A percentile compares a stretch with the other conserved stretches of the same genome.
phyloP scores from a whole-genome alignment of 64 coral and sea anemone species.

The Montipora efflorescens region DNA sequence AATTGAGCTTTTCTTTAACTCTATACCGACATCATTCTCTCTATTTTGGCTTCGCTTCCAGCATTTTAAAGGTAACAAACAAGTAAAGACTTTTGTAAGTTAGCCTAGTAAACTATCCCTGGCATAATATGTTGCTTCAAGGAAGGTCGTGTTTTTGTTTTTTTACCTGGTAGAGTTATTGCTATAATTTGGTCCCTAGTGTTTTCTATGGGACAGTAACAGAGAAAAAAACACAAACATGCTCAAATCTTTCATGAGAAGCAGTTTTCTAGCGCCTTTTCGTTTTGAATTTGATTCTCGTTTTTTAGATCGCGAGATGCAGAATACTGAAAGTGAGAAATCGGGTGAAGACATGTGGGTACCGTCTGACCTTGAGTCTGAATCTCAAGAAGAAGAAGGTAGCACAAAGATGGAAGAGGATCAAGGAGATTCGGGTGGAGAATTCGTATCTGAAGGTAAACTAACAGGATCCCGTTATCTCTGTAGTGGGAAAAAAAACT shows the following conservation, averaged over 20 bases:
- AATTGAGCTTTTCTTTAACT: too few relatives aligned
- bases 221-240: neutral
- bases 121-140: too few relatives aligned
- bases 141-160: too few relatives aligned
- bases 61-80: too few relatives aligned
- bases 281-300: neutral
- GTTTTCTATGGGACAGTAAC: too few relatives aligned
- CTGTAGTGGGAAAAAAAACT: neutral
- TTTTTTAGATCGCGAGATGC: constrained; percentile 22
- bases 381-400: constrained; percentile 1
- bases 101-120: too few relatives aligned
- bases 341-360: constrained; percentile 65
- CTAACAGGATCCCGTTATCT: neutral
- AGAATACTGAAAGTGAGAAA: neutral
- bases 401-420: neutral
- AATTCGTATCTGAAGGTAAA: constrained; percentile 12
- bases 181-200: too few relatives aligned
- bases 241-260: neutral
- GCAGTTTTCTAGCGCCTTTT: neutral
- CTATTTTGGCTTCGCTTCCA: too few relatives aligned
- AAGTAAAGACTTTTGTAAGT: too few relatives aligned
- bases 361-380: constrained; percentile 78
- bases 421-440: constrained; percentile 15
- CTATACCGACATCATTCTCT: too few relatives aligned
- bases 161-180: too few relatives aligned